Evolutionary conservation across 2,113 vertebrate species (phyloP).

Genomic region (Tenebrosternarchus preto): DNA sequence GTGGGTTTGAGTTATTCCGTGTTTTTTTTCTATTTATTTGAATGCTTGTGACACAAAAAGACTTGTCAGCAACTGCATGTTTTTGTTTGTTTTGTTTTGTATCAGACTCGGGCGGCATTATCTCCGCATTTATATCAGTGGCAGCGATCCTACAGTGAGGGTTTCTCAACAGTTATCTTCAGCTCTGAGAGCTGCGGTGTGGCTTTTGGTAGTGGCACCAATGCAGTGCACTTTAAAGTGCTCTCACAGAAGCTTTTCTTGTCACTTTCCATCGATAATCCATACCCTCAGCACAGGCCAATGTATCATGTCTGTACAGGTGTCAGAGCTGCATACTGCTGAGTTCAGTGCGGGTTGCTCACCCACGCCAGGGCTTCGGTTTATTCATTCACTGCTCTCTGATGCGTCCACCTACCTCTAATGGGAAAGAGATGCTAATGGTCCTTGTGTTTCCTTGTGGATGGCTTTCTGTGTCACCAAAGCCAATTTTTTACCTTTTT

Average conservation of each 20-base stretch:
- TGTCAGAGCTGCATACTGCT: not conserved
- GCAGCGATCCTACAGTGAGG: not conserved
- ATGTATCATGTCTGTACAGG: conserved; percentile 11
- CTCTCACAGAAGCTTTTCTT: conserved; percentile 29
- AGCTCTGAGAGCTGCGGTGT: conserved; percentile 15
- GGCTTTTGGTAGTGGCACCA: conserved; percentile 11
- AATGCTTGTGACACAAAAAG: no score
- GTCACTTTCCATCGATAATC: conserved; percentile 27
- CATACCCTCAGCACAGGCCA: conserved; percentile 20
- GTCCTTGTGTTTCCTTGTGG: conserved; percentile 5
- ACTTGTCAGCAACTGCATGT: no score
- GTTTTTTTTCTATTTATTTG: no score
- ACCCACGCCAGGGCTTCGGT: conserved; percentile 4
- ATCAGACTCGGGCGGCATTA: no score
- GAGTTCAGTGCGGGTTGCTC: not conserved
- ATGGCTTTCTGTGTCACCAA: conserved; percentile 9
- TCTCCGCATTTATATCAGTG: not conserved
- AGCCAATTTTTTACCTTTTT: conserved; percentile 32
- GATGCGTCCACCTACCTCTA: not conserved
- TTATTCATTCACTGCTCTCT: not conserved
- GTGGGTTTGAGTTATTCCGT: not conserved
- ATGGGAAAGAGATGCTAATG: conserved; percentile 25
- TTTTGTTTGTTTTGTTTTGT: no score
- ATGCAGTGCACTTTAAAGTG: conserved; percentile 1
- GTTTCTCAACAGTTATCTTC: conserved; percentile 16